Base-by-base conservation (phyloP, 2,113 vertebrate species). In the Lota lota region DNA sequence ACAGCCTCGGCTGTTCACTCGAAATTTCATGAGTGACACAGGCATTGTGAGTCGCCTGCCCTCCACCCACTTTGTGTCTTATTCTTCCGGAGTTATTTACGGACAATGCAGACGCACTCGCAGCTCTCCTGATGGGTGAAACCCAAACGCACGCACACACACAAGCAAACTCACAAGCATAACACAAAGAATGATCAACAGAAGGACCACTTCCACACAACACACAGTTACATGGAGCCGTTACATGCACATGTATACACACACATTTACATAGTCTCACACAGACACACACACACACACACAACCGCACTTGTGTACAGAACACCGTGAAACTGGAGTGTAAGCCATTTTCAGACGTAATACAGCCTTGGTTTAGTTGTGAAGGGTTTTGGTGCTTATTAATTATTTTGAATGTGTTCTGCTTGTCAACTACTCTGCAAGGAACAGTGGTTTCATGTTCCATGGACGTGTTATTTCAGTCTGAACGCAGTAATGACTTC, bases 11-110 rank as follows among this genome's bases (percentile, higher is more conserved):
- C 72, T 76, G 69, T 63, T 14, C 47, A 36, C 75, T 90, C 67
- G 76, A 87, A 84, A 77, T 87, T 88, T 88, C 69, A 90, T 86
- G 79, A 86, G 85, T 77, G 82, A 85, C 76, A 78, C 58, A 24
- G 61, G 76, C 73, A 69, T 76, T 73, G 78, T 77, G 77, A 79
- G 64, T 80, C 65, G 19, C 66, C 62, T 22, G 63, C 70, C 69
- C 61, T 66, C 59, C 12, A 83, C 76, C 78, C 82, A 75, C 69
- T 85, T 85, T 85, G 71, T 71, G 62, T 58, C 73, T n/a, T 51
- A 11, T 54, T 51, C 16, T 61, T 88, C 84, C 86, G 88, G 78
- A 83, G 76, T 87, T 87, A 88, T 90, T 88, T 86, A 88, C 75
- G 33, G 62, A 80, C 73, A 61, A 21, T 70, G 75, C 79, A 68